Base-by-base conservation (phyloP, 2,797 vertebrate species). In the Dendrocincla tyrannina region DNA sequence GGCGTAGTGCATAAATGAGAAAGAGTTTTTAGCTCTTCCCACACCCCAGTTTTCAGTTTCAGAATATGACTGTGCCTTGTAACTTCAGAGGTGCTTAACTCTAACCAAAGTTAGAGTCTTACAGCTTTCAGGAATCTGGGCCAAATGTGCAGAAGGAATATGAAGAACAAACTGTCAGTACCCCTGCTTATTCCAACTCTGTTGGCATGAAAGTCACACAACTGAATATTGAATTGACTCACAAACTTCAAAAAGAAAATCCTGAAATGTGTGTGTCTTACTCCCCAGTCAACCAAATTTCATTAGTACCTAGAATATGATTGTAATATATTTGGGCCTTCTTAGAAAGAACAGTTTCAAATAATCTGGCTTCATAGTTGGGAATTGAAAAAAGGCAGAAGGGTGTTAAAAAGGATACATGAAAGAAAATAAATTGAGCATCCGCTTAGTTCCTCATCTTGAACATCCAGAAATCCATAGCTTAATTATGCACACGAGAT, bases 401-500 rank as follows among this genome's bases (percentile, higher is more conserved):
- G 46, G 68, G 12, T 90, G 88, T 89, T 96, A 32, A 96, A 85
- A 95, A 89, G 86, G 52, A 47, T 87, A 56, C 0, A 25, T 82
- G 66, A 83, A 74, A 59, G 68, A 83, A 95, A 93, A 83, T 24
- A 55, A 87, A 60, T 85, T 79, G 46, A 79, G n/a, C 50, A 95
- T 68, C 63, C 85, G 39, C 69, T 92, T 91, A 95, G 91, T 88
- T 95, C 77, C 76, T 87, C 69, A 53, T 78, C 53, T 89, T 88
- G 89, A 94, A 72, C 79, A 69, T 95, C 90, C 96, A 94, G 77
- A 95, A 83, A 95, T 95, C 84, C 68, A 84, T 86, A 92, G 47
- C 46, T 74, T 92, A 96, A 93, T 97, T 97, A 95, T 88, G 75
- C 73, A 91, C 85, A 94, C 60, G 63, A 81, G 85, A 96, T 92